These are phyloP conservation scores for Macrostomum cliftonense DNA, from an alignment of 2,888 invertebrate genomes.

Conservation along the genomic window DNA sequence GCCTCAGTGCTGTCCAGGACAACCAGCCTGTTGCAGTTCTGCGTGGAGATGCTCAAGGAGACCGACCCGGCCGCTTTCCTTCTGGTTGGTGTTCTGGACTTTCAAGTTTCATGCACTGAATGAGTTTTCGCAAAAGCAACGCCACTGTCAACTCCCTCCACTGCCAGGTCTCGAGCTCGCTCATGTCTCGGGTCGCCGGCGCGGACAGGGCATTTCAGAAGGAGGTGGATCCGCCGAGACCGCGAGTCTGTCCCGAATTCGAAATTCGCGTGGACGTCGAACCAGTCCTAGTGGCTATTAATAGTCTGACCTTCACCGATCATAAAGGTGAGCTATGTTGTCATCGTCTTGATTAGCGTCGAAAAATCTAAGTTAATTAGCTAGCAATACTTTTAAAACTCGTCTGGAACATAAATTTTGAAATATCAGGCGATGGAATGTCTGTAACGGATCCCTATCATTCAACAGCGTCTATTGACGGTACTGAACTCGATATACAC, in stretches of 20 bases:
- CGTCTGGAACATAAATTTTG: no score
- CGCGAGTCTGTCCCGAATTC: slow-evolving; percentile 44
- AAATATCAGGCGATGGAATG: no score
- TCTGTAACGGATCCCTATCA: no score
- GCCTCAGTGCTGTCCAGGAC: slow-evolving; percentile 75
- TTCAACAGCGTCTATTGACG: no score
- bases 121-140: no score
- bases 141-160: no score
- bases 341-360: no score
- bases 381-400: no score
- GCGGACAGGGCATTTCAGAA: slow-evolving; percentile 72
- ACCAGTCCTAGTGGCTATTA: slow-evolving; percentile 66
- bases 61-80: slow-evolving; percentile 83
- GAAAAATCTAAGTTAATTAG: no score
- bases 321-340: slow-evolving; percentile 97
- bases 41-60: slow-evolving; percentile 90
- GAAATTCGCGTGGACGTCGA: slow-evolving; percentile 59
- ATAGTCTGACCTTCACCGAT: slow-evolving; percentile 84
- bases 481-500: no score
- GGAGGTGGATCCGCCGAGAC: slow-evolving; percentile 51
- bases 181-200: slow-evolving; percentile 66
- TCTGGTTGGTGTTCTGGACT: slow-evolving; percentile 47
- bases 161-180: slow-evolving; percentile 64
- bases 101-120: no score
- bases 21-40: slow-evolving; percentile 82